phyloP scores from a whole-genome alignment of 2,888 invertebrate genomes.

The Harpagoxenus sublaevis region DNA sequence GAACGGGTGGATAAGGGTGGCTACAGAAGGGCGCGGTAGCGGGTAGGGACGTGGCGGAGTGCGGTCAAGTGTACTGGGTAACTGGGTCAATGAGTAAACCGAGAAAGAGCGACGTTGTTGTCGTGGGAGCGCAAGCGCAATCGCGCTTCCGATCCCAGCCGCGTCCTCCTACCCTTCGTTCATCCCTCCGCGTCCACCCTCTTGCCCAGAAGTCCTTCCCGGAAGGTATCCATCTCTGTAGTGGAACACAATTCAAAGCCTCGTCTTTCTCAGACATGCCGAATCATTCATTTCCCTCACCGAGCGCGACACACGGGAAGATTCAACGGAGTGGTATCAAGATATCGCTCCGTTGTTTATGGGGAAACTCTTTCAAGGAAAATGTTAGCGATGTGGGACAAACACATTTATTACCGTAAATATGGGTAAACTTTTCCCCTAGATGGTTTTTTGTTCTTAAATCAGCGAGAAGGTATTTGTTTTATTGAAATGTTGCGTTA shows the following conservation, averaged over 20 bases:
- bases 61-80: slow-evolving; percentile 86
- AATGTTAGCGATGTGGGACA: not conserved
- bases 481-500: not conserved
- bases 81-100: slow-evolving; percentile 85
- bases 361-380: not conserved
- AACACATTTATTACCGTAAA: slow-evolving; percentile 2
- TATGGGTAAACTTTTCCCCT: not conserved
- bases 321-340: not conserved
- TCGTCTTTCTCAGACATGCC: not conserved
- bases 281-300: slow-evolving; percentile 18
- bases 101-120: slow-evolving; percentile 69
- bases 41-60: slow-evolving; percentile 78
- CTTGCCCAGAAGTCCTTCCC: slow-evolving; percentile 7
- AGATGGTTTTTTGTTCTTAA: not conserved
- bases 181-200: not conserved
- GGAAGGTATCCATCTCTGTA: not conserved
- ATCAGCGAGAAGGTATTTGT: not conserved
- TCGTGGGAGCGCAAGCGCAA: slow-evolving; percentile 69
- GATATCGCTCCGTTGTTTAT: not conserved
- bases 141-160: slow-evolving; percentile 1
- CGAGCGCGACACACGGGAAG: not conserved
- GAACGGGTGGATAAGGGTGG: slow-evolving; percentile 67
- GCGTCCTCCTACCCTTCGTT: not conserved
- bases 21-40: slow-evolving; percentile 55
- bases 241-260: slow-evolving; percentile 19